Evolutionary conservation across 2,797 vertebrate genomes (phyloP).

Genomic region (Enteromius thamalakanensis): DNA sequence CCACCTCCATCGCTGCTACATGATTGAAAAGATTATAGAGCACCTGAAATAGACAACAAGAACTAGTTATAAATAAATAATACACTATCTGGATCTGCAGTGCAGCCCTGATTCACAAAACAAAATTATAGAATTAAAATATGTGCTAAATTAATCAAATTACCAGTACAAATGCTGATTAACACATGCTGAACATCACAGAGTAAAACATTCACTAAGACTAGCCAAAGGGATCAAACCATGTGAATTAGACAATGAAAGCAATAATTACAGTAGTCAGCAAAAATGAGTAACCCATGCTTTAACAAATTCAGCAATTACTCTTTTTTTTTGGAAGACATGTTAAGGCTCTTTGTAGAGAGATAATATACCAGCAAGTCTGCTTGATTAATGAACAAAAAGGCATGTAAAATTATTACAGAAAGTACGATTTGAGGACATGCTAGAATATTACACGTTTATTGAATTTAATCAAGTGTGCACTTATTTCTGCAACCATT

Average conservation of each 20-base stretch:
- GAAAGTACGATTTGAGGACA: not conserved
- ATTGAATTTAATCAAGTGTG: not conserved
- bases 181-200: not conserved
- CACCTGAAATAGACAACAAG: constrained; percentile 75
- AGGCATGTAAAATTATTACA: not conserved
- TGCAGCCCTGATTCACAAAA: constrained; percentile 7
- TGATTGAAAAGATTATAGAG: constrained; percentile 97
- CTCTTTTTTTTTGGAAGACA: not conserved
- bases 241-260: not conserved
- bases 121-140: not conserved
- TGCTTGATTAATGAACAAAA: not conserved
- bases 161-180: not conserved
- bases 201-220: not conserved
- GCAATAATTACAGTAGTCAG: not conserved
- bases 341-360: not conserved
- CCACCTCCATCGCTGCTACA: constrained; percentile 88
- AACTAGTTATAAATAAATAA: not conserved
- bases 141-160: not conserved
- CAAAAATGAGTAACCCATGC: not conserved
- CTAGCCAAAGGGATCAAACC: not conserved
- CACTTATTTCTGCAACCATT: not conserved
- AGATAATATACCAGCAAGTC: not conserved
- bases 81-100: not conserved
- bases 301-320: not conserved
- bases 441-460: not conserved